Evolutionary conservation across 2,797 vertebrate species (phyloP).

Genomic region (Eulemur albifrons): DNA sequence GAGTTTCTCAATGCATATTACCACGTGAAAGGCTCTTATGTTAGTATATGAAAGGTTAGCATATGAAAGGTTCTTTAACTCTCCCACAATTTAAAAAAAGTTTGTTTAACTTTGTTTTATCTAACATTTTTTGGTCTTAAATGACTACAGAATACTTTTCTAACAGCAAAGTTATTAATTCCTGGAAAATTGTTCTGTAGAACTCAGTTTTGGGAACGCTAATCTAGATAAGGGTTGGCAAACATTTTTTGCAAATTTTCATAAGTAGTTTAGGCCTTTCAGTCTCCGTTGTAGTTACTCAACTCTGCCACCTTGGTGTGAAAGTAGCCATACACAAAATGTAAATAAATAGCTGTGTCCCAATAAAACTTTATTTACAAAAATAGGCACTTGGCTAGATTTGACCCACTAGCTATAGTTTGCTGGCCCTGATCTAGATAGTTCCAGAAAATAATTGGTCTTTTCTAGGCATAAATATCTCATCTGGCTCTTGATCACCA

Average conservation of each 20-base stretch:
- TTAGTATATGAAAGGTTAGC: not conserved
- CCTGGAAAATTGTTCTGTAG: not conserved
- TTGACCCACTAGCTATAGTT: not conserved
- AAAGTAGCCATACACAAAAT: slow-evolving; percentile 5
- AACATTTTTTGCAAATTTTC: slow-evolving; percentile 29
- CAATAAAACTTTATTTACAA: slow-evolving; percentile 2
- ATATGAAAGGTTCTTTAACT: not conserved
- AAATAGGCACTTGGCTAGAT: not conserved
- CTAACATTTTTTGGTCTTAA: not conserved
- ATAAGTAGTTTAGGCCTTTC: not conserved
- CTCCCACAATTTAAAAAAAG: not conserved
- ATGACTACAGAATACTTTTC: not conserved
- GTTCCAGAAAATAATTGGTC: not conserved
- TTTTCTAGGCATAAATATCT: not conserved
- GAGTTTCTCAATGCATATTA: slow-evolving; percentile 19
- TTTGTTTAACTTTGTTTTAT: not conserved
- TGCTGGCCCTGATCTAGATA: not conserved
- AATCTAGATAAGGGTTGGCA: not conserved
- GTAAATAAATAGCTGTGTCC: not conserved
- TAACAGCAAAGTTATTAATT: slow-evolving; percentile 26
- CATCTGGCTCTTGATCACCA: not conserved
- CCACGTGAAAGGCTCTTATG: not conserved
- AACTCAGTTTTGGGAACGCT: not conserved
- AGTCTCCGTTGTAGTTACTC: not conserved
- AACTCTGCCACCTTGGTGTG: not conserved